These are phyloP conservation scores for Xenopus tropicalis DNA, from an alignment of 2,113 vertebrate species.

Conservation along the genomic window DNA sequence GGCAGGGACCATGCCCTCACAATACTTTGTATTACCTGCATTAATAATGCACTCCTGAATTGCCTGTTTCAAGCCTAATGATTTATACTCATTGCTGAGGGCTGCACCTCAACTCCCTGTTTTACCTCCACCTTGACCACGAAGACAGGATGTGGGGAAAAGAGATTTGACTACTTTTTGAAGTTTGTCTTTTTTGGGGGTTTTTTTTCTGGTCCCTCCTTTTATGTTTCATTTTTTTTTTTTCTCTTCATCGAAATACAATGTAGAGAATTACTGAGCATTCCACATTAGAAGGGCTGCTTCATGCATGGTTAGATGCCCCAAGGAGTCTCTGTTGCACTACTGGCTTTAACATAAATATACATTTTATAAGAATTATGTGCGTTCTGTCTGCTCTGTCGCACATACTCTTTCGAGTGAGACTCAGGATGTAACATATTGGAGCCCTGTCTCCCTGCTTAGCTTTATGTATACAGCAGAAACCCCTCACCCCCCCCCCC, in stretches of 20 bases:
- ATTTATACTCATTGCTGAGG: constrained; percentile 29
- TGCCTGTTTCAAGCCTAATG: constrained; percentile 21
- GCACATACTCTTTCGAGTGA: constrained; percentile 31
- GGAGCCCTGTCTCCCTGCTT: constrained; percentile 39
- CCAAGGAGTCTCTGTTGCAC: constrained; percentile 39
- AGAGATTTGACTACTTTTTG: constrained; percentile 36
- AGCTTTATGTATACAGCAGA: constrained; percentile 44
- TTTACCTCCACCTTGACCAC: neutral
- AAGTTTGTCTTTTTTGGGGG: neutral
- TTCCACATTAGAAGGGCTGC: constrained; percentile 38
- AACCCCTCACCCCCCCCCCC: neutral
- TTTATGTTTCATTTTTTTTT: neutral
- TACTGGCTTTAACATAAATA: constrained; percentile 44
- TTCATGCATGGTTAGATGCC: constrained; percentile 44
- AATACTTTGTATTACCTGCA: constrained; percentile 28
- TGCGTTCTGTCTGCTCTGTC: constrained; percentile 38
- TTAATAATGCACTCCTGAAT: constrained; percentile 30
- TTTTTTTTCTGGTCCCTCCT: neutral
- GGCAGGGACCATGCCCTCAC: constrained; percentile 29
- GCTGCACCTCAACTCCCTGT: constrained; percentile 13
- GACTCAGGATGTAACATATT: constrained; percentile 33
- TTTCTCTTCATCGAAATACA: constrained; percentile 31
- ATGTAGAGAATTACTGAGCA: constrained; percentile 33
- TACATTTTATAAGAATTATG: constrained; percentile 35
- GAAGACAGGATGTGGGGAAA: constrained; percentile 9